phyloP scores from a whole-genome alignment of 1,140 invertebrate species.

The Eupristina koningsbergeri region DNA sequence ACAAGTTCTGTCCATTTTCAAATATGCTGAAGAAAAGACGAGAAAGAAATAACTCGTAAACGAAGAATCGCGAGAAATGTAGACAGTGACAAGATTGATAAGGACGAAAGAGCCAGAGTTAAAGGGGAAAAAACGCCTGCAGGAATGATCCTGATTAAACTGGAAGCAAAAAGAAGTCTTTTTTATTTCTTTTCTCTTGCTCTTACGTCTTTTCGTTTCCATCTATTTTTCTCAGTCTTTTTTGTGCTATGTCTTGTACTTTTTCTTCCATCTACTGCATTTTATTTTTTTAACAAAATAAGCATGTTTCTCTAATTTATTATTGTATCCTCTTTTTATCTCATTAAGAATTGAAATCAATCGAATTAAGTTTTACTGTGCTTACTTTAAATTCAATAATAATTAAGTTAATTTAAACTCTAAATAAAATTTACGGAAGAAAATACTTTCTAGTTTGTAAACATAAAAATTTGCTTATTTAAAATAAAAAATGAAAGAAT shows the following conservation, averaged over 20 bases:
- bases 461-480: too few species aligned
- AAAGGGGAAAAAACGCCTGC: slow-evolving; percentile 47
- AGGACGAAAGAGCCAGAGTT: slow-evolving; percentile 46
- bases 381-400: too few species aligned
- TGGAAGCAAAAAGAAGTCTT: slow-evolving; percentile 30
- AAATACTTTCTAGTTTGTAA: too few species aligned
- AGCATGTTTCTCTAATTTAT: slow-evolving; percentile 1
- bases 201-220: background rate
- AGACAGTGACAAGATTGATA: slow-evolving; percentile 50
- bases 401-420: too few species aligned
- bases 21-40: background rate
- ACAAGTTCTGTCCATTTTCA: background rate
- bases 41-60: slow-evolving; percentile 27
- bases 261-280: background rate
- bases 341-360: background rate
- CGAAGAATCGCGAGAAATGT: slow-evolving; percentile 37
- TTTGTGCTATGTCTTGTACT: background rate
- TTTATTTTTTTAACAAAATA: background rate
- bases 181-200: slow-evolving; percentile 23
- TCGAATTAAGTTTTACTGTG: background rate
- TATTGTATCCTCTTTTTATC: background rate
- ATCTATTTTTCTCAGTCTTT: slow-evolving; percentile 14
- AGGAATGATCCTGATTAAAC: slow-evolving; percentile 66
- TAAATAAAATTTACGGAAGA: too few species aligned
- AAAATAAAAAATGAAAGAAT: too few species aligned